phyloP scores from a whole-genome alignment of 2,113 vertebrate species.

The Eublepharis macularius region DNA sequence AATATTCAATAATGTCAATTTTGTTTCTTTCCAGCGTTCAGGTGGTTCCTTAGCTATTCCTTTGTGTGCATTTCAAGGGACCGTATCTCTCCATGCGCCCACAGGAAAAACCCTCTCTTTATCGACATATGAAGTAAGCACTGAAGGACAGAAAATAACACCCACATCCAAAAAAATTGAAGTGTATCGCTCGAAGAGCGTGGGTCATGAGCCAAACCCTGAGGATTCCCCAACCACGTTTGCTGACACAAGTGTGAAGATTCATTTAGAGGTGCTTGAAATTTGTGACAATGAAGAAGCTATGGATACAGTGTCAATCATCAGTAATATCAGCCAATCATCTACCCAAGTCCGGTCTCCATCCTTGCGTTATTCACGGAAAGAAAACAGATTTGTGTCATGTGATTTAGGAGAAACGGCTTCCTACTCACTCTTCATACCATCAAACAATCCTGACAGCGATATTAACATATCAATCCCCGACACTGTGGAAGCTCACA shows the following conservation, averaged over 20 bases:
- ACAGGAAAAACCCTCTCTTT: constrained; percentile 93
- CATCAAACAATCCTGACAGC: constrained; percentile 81
- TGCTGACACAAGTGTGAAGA: constrained; percentile 92
- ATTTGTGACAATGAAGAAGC: constrained; percentile 95
- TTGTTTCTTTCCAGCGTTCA: constrained; percentile 76
- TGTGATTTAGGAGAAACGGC: constrained; percentile 94
- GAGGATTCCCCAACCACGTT: constrained; percentile 77
- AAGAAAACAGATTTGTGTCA: constrained; percentile 95
- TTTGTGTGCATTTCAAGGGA: constrained; percentile 95
- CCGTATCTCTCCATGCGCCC: constrained; percentile 92
- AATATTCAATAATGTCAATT: not conserved
- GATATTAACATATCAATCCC: constrained; percentile 97
- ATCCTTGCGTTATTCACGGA: constrained; percentile 90
- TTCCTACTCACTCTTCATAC: constrained; percentile 94
- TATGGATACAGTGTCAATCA: constrained; percentile 95
- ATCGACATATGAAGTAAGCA: constrained; percentile 96
- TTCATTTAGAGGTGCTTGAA: constrained; percentile 96
- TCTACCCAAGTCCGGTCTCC: constrained; percentile 91
- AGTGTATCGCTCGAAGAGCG: constrained; percentile 95
- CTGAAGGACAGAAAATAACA: constrained; percentile 89
- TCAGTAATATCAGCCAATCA: constrained; percentile 98
- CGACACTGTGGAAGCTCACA: constrained; percentile 95
- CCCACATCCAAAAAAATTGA: constrained; percentile 89
- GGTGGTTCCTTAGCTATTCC: constrained; percentile 86
- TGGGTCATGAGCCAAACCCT: constrained; percentile 90